A percentile compares a stretch with the other conserved stretches of the same genome.
Conservation (phyloP, 2,797 vertebrate genomes). For the Falco columbarius region DNA sequence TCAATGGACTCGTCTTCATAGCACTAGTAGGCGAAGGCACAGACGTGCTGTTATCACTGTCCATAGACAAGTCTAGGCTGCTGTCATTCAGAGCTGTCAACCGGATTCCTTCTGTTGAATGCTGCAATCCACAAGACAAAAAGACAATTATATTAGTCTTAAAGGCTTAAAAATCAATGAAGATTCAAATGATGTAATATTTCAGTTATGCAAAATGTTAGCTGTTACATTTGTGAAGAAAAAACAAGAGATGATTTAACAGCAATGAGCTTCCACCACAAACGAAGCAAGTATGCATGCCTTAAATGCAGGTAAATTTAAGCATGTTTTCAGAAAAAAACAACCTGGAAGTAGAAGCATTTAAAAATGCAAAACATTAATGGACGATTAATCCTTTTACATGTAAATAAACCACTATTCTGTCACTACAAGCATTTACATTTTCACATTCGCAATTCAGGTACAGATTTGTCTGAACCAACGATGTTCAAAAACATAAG, state of each 20-base stretch:
- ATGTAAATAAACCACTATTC: background rate
- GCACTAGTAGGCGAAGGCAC: constrained; percentile 88
- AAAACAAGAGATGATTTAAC: background rate
- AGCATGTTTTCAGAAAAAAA: background rate
- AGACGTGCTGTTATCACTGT: constrained; percentile 93
- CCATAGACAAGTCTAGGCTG: constrained; percentile 87
- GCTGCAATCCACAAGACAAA: constrained; percentile 72
- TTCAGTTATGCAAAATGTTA: background rate
- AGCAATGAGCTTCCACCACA: background rate
- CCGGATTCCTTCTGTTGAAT: constrained; percentile 85
- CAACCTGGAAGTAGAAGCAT: background rate
- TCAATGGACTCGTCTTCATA: constrained; percentile 81
- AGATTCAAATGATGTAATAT: background rate
- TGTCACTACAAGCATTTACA: background rate
- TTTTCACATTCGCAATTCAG: background rate
- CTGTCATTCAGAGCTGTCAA: constrained; percentile 82
- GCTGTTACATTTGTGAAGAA: background rate
- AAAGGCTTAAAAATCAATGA: background rate
- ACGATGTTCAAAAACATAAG: background rate
- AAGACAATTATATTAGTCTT: background rate
- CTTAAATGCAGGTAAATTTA: background rate
- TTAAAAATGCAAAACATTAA: background rate
- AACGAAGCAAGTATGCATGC: background rate
- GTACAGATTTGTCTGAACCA: background rate
- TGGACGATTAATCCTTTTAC: background rate